These are phyloP conservation scores for Dolichallabes microphthalmus DNA, from an alignment of 2,113 vertebrate genomes.

Conservation along the genomic window DNA sequence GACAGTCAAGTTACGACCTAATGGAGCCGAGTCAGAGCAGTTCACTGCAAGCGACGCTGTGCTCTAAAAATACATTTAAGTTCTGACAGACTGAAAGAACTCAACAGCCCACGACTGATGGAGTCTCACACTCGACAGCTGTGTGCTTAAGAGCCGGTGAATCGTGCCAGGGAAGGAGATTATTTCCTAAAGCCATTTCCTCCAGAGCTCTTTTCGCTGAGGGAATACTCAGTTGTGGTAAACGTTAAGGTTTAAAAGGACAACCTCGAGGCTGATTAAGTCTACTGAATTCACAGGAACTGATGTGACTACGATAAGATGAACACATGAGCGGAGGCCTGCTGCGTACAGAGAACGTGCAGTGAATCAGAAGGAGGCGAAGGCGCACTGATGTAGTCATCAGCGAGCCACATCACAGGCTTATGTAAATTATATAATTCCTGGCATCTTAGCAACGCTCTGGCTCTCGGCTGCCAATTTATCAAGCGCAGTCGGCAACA, in stretches of 20 bases:
- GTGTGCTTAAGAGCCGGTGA: constrained; percentile 21
- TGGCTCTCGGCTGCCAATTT: neutral
- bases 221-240: neutral
- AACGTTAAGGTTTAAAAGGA: neutral
- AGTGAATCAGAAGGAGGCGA: constrained; percentile 10
- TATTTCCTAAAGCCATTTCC: constrained; percentile 2
- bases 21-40: neutral
- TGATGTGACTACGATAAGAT: neutral
- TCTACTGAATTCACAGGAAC: neutral
- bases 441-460: neutral
- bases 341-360: neutral
- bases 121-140: constrained; percentile 33
- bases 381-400: neutral
- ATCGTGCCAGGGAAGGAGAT: neutral
- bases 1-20: neutral
- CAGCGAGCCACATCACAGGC: neutral
- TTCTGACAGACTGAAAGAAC: constrained; percentile 28
- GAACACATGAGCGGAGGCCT: neutral
- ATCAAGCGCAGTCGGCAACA: neutral
- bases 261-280: neutral
- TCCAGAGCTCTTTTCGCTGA: neutral
- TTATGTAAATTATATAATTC: constrained; percentile 13
- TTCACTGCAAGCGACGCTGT: neutral
- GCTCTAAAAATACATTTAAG: constrained; percentile 35
- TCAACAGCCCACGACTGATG: constrained; percentile 37